Base-by-base conservation (phyloP, 2,888 invertebrate species). In the Meganola albula region DNA sequence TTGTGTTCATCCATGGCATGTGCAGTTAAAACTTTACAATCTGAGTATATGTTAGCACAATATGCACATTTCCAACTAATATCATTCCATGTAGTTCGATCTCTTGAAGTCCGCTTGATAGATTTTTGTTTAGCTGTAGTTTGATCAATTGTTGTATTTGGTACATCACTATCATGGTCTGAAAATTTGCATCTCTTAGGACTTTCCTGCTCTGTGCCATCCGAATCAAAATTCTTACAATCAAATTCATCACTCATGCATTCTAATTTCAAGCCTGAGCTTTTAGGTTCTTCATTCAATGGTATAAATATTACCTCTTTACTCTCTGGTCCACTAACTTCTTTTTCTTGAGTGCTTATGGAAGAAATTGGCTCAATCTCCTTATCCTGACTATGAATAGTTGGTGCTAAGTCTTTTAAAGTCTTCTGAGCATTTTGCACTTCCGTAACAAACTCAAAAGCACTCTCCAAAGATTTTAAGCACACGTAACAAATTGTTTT, bases 401-500 rank as follows among this genome's bases (percentile, higher is more conserved):
- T n/a, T n/a, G n/a, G n/a, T n/a, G n/a, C 39, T 21, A 66, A 39
- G 16, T 59, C 50, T 10, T 43, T 49, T 20, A 79, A 34, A 1
- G 58, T 41, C 0, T 25, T 39, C 42, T 80, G 78, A 0, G 78
- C 74, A 10, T 49, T 53, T 33, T 80, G 69, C 9, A 82, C 52
- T 1, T 48, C 39, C 4, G 50, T 27, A 8, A 77, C 58, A 32
- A 82, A 77, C 2, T 70, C 63, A 31, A 54, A 66, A 5, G 74
- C 70, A 26, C 51, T 65, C 16, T 76, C 62, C 18, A 79, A 44
- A 1, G 60, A 43, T 21, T 46, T 44, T 1, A 66, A 35, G 57
- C 79, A 80, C 2, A 55, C 39, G 9, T 67, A 58, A 58, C 79
- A 80, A 5, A 75, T 66, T 2, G 65, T 65, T 53, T 58, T 67